phyloP scores from a whole-genome alignment of 2,797 vertebrate genomes.

The Oreochromis mossambicus region DNA sequence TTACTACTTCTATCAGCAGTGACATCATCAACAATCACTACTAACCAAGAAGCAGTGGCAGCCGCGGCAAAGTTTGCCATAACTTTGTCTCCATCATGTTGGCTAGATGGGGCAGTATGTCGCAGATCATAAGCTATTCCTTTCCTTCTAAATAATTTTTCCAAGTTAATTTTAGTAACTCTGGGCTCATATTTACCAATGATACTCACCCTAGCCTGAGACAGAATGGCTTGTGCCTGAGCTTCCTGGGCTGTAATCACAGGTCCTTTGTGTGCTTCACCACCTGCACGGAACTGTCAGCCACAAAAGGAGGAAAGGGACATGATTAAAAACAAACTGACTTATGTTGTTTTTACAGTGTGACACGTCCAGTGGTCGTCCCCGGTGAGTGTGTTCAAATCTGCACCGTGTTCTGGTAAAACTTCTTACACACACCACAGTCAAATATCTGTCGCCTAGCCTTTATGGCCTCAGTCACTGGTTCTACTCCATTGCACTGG shows the following conservation, averaged over 20 bases:
- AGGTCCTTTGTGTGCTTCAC: constrained; percentile 91
- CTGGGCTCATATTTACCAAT: neutral
- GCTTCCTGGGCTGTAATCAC: constrained; percentile 92
- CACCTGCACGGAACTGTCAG: constrained; percentile 91
- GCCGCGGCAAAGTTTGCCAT: neutral
- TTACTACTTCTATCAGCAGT: neutral
- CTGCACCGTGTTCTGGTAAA: neutral
- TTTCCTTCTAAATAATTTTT: neutral
- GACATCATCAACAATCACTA: neutral
- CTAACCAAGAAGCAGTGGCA: neutral
- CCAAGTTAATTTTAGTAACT: neutral
- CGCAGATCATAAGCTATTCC: neutral
- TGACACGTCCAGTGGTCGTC: neutral
- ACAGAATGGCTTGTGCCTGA: constrained; percentile 95
- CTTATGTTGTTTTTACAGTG: constrained; percentile 26
- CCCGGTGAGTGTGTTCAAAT: constrained; percentile 14
- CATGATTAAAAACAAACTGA: constrained; percentile 31
- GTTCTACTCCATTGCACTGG: constrained; percentile 59
- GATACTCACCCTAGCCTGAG: constrained; percentile 90
- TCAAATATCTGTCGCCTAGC: constrained; percentile 34
- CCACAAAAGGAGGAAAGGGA: constrained; percentile 14
- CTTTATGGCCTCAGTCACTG: constrained; percentile 52
- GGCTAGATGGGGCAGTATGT: neutral
- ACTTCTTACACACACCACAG: neutral
- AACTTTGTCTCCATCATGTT: neutral